Base-by-base conservation (phyloP, 2,888 invertebrate species). In the Phyllotreta cruciferae region DNA sequence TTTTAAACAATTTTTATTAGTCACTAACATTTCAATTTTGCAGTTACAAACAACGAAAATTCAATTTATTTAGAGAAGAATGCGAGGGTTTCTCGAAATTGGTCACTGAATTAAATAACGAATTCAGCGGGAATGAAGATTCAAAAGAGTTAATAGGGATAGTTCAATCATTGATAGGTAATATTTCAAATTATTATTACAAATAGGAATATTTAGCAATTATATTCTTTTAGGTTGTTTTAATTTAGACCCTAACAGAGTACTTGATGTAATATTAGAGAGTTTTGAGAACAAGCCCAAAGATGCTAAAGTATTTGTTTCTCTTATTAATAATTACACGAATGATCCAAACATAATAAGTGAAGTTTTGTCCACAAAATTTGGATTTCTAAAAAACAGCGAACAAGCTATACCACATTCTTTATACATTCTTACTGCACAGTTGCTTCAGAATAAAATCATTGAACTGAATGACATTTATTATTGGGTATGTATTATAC, bases 21-120 rank as follows among this genome's bases (percentile, higher is more conserved):
- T 14, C 14, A 3, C 6, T 13, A 8, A 44, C 24, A 7, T 14
- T 37, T 38, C 1, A 11, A 11, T 87, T 88, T 24, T 24, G 1
- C 24, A 98, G 98, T 81, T 99, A 98, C 82, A 99, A 99, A 81
- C 99, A 99, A 82, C 90, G 97, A 74, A 98, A 99, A 78, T 99
- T 98, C 82, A 99, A 99, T 84, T 85, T 99, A 74, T 92, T 98
- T 78, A 88, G 99, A 58, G 99, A 99, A 83, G 99, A 99, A 84
- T 96, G 94, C 83, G 99, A 99, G 85, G 99, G 99, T 5, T 99
- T 96, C 84, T 93, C 98, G 1, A 99, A 99, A 81, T 84, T 98
- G 49, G 90, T 97, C 62, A 91, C 94, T 11, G 98, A 98, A 84
- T 83, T 99, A 64, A 94, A 94, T 85, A 94, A 94, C 81, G 91